These are phyloP conservation scores for Danionella cerebrum DNA, from an alignment of 2,113 vertebrate species.

Conservation along the genomic window DNA sequence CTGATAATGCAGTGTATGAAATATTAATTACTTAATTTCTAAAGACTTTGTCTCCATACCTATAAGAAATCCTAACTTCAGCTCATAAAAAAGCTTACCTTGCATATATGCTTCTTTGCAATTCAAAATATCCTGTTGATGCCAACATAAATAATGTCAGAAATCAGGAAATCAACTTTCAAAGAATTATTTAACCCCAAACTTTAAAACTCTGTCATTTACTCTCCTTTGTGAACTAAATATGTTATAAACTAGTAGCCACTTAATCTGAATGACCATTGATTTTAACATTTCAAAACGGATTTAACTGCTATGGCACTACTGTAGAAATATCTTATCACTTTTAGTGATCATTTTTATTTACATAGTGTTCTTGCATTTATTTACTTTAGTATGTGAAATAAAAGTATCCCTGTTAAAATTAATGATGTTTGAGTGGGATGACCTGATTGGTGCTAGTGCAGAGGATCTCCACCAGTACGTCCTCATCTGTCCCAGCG, in stretches of 20 bases:
- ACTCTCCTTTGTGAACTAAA: too few relatives aligned
- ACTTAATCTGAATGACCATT: too few relatives aligned
- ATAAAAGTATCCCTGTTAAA: too few relatives aligned
- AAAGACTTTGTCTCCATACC: not conserved
- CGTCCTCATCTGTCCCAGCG: constrained; percentile 73
- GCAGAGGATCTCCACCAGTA: constrained; percentile 88
- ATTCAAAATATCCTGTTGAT: constrained; percentile 54
- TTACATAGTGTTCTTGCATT: too few relatives aligned
- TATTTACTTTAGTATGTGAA: too few relatives aligned
- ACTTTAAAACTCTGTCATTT: too few relatives aligned
- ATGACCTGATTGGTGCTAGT: constrained; percentile 68
- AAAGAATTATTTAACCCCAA: too few relatives aligned
- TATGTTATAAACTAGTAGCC: too few relatives aligned
- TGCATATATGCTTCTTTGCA: constrained; percentile 60
- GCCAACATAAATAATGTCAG: not conserved
- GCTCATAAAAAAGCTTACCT: constrained; percentile 43
- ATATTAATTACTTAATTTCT: not conserved
- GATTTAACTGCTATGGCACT: too few relatives aligned
- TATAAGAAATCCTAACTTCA: not conserved
- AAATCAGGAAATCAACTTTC: not conserved
- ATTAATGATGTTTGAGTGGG: not conserved
- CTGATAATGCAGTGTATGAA: not conserved
- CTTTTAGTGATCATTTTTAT: too few relatives aligned
- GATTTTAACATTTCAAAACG: too few relatives aligned
- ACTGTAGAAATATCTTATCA: too few relatives aligned